Percentiles rank a stretch among this genome's conserved stretches.
Evolutionary conservation across 2,888 invertebrate species (phyloP).

Genomic region (Miltochrista miniata): DNA sequence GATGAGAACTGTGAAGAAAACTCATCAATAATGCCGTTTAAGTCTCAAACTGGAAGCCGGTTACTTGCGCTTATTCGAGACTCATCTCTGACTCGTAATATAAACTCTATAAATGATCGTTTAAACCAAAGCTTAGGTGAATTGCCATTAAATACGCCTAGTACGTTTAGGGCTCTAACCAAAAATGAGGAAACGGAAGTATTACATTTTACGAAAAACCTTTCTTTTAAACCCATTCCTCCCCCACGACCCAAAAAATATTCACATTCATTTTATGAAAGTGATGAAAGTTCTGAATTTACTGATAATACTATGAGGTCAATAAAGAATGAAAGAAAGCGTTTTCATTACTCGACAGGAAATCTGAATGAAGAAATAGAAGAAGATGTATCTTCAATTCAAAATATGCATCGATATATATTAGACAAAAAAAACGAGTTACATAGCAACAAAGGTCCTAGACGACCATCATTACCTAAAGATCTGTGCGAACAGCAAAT

Average conservation of each 20-base stretch:
- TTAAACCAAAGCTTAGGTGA: slow-evolving; percentile 45
- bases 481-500: slow-evolving; percentile 86
- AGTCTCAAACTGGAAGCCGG: slow-evolving; percentile 83
- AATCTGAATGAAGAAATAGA: slow-evolving; percentile 76
- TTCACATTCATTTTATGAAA: slow-evolving; percentile 69
- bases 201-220: neutral
- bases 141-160: slow-evolving; percentile 35
- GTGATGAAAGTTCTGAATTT: slow-evolving; percentile 73
- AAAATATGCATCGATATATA: slow-evolving; percentile 73
- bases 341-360: slow-evolving; percentile 75
- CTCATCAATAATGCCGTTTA: slow-evolving; percentile 61
- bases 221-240: slow-evolving; percentile 63
- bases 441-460: slow-evolving; percentile 46
- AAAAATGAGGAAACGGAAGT: slow-evolving; percentile 30
- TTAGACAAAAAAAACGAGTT: slow-evolving; percentile 54
- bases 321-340: slow-evolving; percentile 66
- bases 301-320: slow-evolving; percentile 66
- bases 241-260: slow-evolving; percentile 69
- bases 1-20: neutral
- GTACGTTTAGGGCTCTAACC: slow-evolving; percentile 22
- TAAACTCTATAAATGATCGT: slow-evolving; percentile 49
- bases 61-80: slow-evolving; percentile 86
- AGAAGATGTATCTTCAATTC: slow-evolving; percentile 73
- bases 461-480: slow-evolving; percentile 85
- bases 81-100: slow-evolving; percentile 63